These are phyloP conservation scores for Oligia strigilis DNA, from an alignment of 2,888 invertebrate genomes.

Conservation along the genomic window DNA sequence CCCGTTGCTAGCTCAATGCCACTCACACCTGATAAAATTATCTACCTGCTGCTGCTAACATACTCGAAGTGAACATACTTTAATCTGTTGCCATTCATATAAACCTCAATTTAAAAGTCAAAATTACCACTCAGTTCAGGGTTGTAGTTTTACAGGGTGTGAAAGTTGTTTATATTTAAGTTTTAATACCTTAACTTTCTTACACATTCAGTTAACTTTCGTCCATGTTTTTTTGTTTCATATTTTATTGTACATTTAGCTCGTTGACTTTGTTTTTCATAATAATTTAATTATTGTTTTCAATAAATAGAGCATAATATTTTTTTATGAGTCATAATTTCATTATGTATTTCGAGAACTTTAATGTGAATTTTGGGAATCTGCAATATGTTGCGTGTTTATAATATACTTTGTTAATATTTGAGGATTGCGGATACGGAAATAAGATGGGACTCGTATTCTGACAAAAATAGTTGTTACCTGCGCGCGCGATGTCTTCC, in stretches of 20 bases:
- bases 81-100: constrained; percentile 64
- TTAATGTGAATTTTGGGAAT: constrained; percentile 85
- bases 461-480: constrained; percentile 48
- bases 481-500: constrained; percentile 50
- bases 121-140: constrained; percentile 68
- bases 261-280: constrained; percentile 87
- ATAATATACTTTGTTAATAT: constrained; percentile 51
- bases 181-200: constrained; percentile 81
- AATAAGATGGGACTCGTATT: constrained; percentile 55
- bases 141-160: constrained; percentile 88
- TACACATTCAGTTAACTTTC: constrained; percentile 87
- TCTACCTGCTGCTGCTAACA: constrained; percentile 65
- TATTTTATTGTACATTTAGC: constrained; percentile 88
- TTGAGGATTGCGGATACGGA: constrained; percentile 45
- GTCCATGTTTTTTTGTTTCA: constrained; percentile 89
- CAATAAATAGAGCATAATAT: constrained; percentile 86
- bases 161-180: constrained; percentile 83
- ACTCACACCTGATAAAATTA: constrained; percentile 83
- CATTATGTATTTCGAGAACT: constrained; percentile 75
- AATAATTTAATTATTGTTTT: constrained; percentile 88
- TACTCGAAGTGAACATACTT: constrained; percentile 59
- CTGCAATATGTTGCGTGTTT: constrained; percentile 86
- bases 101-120: constrained; percentile 58
- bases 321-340: constrained; percentile 83
- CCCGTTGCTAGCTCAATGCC: constrained; percentile 86